Evolutionary conservation across 2,888 invertebrate species (phyloP).

Genomic region (Tribolium freemani): DNA sequence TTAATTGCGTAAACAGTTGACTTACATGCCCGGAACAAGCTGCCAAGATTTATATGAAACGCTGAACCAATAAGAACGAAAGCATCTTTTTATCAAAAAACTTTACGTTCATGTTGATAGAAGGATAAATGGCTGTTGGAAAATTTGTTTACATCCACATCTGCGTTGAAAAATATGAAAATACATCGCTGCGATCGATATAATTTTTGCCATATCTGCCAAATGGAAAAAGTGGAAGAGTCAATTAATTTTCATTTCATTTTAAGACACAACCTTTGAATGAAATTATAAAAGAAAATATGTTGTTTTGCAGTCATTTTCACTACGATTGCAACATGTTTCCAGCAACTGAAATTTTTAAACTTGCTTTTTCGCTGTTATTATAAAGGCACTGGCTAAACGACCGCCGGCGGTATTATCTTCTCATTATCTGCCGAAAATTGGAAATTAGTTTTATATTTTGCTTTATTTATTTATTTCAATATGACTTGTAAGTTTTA

Average conservation of each 20-base stretch:
- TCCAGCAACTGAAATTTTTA: too few species aligned
- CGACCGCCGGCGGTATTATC: too few species aligned
- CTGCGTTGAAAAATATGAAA: constrained; percentile 14
- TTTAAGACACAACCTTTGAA: background rate
- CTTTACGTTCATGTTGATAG: constrained; percentile 28
- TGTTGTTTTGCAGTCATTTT: too few species aligned
- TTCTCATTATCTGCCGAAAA: too few species aligned
- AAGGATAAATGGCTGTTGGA: constrained; percentile 30
- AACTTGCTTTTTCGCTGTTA: too few species aligned
- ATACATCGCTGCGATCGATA: background rate
- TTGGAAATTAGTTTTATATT: too few species aligned
- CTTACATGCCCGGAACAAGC: background rate
- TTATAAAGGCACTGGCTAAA: too few species aligned
- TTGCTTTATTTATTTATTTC: too few species aligned
- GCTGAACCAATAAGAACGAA: constrained; percentile 18
- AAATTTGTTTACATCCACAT: constrained; percentile 29
- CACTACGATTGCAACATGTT: too few species aligned
- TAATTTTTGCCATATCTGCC: background rate
- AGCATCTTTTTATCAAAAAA: constrained; percentile 34
- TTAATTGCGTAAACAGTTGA: constrained; percentile 18
- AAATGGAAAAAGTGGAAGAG: background rate
- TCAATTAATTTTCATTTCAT: background rate
- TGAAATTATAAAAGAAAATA: background rate
- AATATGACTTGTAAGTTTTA: too few species aligned
- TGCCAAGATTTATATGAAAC: constrained; percentile 17